A percentile compares a stretch with the other conserved stretches of the same genome.
Evolutionary conservation across 2,888 invertebrate genomes (phyloP).

Genomic region (Patella depressa): DNA sequence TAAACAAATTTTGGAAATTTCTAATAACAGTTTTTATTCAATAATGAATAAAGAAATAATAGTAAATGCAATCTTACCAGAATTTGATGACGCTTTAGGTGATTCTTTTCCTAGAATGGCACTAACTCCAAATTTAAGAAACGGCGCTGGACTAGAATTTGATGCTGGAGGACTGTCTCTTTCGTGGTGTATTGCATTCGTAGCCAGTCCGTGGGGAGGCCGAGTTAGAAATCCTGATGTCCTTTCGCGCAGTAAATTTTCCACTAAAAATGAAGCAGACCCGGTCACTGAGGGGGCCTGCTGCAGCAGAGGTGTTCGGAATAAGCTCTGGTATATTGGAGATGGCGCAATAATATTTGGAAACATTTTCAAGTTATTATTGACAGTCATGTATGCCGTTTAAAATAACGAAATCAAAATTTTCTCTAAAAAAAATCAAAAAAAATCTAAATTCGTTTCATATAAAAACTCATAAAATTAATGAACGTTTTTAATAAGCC

Average conservation of each 20-base stretch:
- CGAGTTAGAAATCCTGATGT: conserved; percentile 40
- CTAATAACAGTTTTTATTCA: not conserved
- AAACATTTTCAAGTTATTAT: conserved; percentile 47
- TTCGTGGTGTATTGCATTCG: conserved; percentile 21
- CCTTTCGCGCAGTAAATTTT: conserved; percentile 60
- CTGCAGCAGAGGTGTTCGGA: conserved; percentile 51
- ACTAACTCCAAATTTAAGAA: conserved; percentile 65
- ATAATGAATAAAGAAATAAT: conserved; percentile 45
- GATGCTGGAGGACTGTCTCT: conserved; percentile 33
- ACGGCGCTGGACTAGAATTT: conserved; percentile 48
- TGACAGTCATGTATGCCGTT: not conserved
- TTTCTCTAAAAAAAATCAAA: too few species aligned
- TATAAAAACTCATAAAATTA: too few species aligned
- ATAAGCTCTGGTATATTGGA: conserved; percentile 63
- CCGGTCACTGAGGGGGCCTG: conserved; percentile 39
- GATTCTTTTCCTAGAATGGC: conserved; percentile 63
- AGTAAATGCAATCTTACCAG: not conserved
- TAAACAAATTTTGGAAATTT: too few species aligned
- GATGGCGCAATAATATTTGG: conserved; percentile 64
- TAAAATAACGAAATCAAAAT: too few species aligned
- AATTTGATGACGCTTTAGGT: conserved; percentile 21
- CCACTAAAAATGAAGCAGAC: conserved; percentile 62
- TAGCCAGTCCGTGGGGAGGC: conserved; percentile 19
- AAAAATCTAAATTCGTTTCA: too few species aligned
- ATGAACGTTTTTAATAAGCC: too few species aligned